A percentile compares a stretch with the other conserved stretches of the same genome.
These are phyloP conservation scores for Phalacrocorax pelagicus DNA, from an alignment of 2,113 vertebrate species.

Conservation along the genomic window DNA sequence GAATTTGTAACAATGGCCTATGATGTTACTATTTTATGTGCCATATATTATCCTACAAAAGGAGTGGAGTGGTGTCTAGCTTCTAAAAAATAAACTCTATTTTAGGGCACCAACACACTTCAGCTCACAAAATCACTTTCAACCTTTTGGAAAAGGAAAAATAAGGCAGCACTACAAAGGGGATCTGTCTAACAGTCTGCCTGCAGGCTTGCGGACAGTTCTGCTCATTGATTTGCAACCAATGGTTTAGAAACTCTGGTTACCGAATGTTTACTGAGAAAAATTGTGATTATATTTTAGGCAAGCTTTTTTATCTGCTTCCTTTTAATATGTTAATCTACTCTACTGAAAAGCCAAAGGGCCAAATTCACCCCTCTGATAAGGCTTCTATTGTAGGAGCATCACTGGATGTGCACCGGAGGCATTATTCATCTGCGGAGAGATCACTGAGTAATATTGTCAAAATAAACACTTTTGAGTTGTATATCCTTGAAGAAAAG, in stretches of 20 bases:
- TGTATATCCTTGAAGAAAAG: constrained; percentile 33
- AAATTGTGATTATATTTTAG: constrained; percentile 35
- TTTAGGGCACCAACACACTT: not conserved
- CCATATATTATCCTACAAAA: not conserved
- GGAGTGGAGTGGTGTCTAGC: not conserved
- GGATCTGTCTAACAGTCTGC: not conserved
- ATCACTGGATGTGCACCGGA: constrained; percentile 1
- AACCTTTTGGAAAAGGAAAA: not conserved
- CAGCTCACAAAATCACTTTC: not conserved
- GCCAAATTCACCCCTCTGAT: constrained; percentile 33
- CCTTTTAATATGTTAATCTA: constrained; percentile 63
- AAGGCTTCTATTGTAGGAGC: constrained; percentile 24
- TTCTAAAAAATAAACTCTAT: not conserved
- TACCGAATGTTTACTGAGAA: constrained; percentile 9
- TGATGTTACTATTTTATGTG: not conserved
- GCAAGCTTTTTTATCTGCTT: constrained; percentile 40
- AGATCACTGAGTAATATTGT: constrained; percentile 25
- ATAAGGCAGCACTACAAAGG: constrained; percentile 29
- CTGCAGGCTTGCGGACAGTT: not conserved
- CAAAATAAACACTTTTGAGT: constrained; percentile 16
- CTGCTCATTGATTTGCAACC: constrained; percentile 14
- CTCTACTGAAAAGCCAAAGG: constrained; percentile 41
- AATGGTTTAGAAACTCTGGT: not conserved
- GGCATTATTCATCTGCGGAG: constrained; percentile 33
- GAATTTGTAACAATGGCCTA: not conserved